Percentiles rank a stretch among this genome's conserved stretches.
Conservation (phyloP, 1,140 invertebrate species). For the Anadara kagoshimensis region DNA sequence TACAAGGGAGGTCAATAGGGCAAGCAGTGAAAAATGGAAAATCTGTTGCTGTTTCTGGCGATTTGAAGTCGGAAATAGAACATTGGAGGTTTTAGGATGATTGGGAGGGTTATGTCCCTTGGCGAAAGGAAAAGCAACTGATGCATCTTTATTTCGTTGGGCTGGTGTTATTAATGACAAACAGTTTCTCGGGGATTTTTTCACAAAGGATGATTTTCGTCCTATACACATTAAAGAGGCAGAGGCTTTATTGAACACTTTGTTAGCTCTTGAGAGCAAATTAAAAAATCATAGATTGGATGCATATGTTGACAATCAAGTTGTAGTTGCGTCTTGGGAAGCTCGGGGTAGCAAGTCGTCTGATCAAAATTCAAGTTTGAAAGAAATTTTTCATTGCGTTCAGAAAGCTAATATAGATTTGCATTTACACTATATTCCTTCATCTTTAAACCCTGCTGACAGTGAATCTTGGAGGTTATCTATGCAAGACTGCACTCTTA, state of each 20-base stretch:
- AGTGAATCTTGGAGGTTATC: neutral
- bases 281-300: slow-evolving; percentile 29
- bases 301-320: slow-evolving; percentile 28
- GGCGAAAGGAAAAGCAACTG: neutral
- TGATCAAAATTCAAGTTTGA: neutral
- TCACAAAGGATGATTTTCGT: neutral
- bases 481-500: slow-evolving; percentile 1
- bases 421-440: slow-evolving; percentile 10
- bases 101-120: slow-evolving; percentile 7
- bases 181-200: slow-evolving; percentile 13
- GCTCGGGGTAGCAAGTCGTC: neutral
- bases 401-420: neutral
- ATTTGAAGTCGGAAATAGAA: neutral
- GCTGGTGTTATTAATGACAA: neutral
- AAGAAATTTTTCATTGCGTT: neutral
- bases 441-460: slow-evolving; percentile 9
- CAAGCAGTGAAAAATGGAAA: neutral
- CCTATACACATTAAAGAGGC: slow-evolving; percentile 29
- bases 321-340: neutral
- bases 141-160: slow-evolving; percentile 3
- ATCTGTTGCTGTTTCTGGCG: neutral
- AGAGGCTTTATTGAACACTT: slow-evolving; percentile 13
- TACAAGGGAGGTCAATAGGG: neutral
- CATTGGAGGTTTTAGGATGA: slow-evolving; percentile 24
- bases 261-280: neutral